Evolutionary conservation across 2,888 invertebrate genomes (phyloP), one percentile per base, ranked within the genome.

Genomic region (Chydorus sphaericus): DNA sequence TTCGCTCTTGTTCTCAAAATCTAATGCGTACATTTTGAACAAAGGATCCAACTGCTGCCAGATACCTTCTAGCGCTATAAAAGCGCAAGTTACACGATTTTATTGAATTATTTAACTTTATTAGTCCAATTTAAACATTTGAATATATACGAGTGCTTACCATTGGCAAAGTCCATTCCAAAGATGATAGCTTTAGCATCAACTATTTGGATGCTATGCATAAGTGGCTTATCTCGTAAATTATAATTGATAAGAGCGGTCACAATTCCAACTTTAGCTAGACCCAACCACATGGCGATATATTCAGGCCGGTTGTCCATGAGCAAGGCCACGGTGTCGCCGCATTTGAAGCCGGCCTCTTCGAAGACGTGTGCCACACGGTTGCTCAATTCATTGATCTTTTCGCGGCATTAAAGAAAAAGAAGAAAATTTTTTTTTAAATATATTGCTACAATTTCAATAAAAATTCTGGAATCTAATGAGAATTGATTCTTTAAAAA

Each of bases 211-310:
- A 98, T 80, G 61, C 92, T 92, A 71, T 97, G 97, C 36, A 84
- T 71, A 20, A 98, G 73, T 0, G 93, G 82, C 51, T 80, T 79
- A 59, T 85, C 81, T 48, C 86, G 79, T 64, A 93, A 79, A 70
- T 96, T 96, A 56, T 86, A 89, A 69, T 98, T 98, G 66, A 98
- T 90, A 54, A 98, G 77, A 0, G 97, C 91, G 0, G 85, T 76
- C 31, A 91, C 79, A 0, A 85, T 78, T 0, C 91, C 90, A 16
- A 88, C 71, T 70, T 96, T 90, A 11, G 90, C 82, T 54, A 92
- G 75, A 0, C 96, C 97, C 55, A 98, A 73, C 96, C 97, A 98
- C 36, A 83, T 81, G 39, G 84, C 83, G 4, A 94, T 84, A 71
- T 85, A 90, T 69, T 97, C 91, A 0, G 92, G 87, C 36, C 87